These are phyloP conservation scores for Hetaerina titia DNA, from an alignment of 2,888 invertebrate genomes.

Conservation along the genomic window DNA sequence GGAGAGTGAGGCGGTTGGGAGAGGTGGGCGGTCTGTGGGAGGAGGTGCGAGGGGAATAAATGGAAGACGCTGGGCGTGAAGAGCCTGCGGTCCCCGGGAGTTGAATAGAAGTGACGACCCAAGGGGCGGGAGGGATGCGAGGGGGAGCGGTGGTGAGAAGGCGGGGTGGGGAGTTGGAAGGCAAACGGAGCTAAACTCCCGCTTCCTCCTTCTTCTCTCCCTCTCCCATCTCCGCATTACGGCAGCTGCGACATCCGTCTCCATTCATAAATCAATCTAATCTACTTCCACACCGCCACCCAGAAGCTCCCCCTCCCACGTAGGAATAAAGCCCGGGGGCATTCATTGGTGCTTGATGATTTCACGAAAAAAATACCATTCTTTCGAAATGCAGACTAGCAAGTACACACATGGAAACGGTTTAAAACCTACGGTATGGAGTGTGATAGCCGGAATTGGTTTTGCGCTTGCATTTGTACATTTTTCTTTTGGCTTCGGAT, in stretches of 20 bases:
- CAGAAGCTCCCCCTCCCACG: background rate
- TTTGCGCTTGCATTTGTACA: no score
- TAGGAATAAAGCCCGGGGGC: background rate
- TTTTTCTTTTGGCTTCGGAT: no score
- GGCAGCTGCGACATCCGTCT: constrained; percentile 37
- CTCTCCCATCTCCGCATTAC: background rate
- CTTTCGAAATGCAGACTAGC: background rate
- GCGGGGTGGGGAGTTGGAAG: background rate
- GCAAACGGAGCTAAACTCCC: background rate
- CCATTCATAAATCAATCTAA: constrained; percentile 31
- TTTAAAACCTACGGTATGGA: no score
- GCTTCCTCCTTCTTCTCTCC: background rate
- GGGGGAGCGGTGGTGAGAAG: background rate
- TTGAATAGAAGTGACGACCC: background rate
- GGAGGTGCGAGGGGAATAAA: background rate
- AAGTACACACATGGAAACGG: background rate
- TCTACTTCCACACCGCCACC: background rate
- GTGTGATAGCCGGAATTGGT: no score
- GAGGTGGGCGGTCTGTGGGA: background rate
- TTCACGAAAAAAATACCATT: background rate
- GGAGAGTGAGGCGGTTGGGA: background rate
- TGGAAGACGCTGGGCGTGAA: background rate
- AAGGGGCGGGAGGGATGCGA: background rate
- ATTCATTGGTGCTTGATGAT: background rate
- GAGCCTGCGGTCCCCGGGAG: background rate